phyloP scores from a whole-genome alignment of 2,797 vertebrate genomes.

The Enteromius afrohamiltoni region DNA sequence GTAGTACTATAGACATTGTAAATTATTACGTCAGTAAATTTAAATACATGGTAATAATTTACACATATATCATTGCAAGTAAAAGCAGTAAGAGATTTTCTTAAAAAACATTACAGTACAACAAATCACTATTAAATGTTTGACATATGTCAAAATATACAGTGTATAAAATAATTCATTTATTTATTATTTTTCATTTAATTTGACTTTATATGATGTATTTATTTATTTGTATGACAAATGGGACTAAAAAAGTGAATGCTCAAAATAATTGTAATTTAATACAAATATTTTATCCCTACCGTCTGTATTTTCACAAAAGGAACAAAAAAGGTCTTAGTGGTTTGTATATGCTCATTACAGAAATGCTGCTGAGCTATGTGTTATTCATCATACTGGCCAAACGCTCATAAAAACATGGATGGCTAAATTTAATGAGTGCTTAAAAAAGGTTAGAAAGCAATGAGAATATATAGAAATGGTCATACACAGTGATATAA shows the following conservation, averaged over 20 bases:
- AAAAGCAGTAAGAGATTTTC: background rate
- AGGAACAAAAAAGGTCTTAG: background rate
- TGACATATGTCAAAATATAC: background rate
- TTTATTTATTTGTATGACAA: background rate
- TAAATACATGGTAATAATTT: background rate
- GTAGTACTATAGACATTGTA: background rate
- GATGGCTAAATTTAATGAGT: background rate
- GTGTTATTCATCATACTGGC: slow-evolving; percentile 10
- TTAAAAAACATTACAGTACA: background rate
- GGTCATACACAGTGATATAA: background rate
- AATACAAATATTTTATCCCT: background rate
- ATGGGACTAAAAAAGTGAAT: background rate
- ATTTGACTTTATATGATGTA: background rate
- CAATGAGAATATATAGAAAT: background rate
- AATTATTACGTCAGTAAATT: background rate
- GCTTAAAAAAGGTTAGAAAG: background rate
- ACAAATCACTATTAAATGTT: background rate
- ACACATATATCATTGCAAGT: background rate
- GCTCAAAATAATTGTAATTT: background rate
- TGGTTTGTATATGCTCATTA: slow-evolving; percentile 13
- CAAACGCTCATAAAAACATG: background rate
- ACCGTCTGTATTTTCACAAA: background rate
- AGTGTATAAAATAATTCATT: background rate
- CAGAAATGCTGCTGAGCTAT: background rate
- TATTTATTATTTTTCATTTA: background rate